phyloP scores from a whole-genome alignment of 2,888 invertebrate genomes.

The Idaea straminata region DNA sequence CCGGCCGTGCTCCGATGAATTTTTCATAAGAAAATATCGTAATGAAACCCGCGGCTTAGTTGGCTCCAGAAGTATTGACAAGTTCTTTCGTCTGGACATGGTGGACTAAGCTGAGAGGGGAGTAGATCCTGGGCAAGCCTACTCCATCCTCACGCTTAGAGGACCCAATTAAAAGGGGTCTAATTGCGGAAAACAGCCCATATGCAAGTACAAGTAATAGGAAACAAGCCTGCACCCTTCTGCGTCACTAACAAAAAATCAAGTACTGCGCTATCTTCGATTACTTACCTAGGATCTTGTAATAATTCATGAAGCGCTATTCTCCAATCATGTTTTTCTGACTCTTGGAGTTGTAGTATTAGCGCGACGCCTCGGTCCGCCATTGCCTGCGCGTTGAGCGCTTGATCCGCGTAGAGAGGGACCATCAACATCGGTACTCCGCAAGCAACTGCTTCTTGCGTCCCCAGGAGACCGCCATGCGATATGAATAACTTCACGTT shows the following conservation, averaged over 20 bases:
- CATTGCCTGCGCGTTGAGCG: conserved; percentile 75
- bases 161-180: too few relatives aligned
- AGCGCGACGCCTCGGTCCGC: conserved; percentile 72
- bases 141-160: too few relatives aligned
- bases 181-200: too few relatives aligned
- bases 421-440: conserved; percentile 78
- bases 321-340: conserved; percentile 52
- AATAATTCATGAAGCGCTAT: conserved; percentile 63
- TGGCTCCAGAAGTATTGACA: too few relatives aligned
- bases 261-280: neutral
- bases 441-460: conserved; percentile 80
- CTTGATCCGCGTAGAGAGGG: conserved; percentile 77
- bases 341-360: conserved; percentile 53
- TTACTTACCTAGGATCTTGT: conserved; percentile 64
- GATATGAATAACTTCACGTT: conserved; percentile 80
- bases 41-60: too few relatives aligned
- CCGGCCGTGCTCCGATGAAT: too few relatives aligned
- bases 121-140: too few relatives aligned
- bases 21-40: too few relatives aligned
- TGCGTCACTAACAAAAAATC: neutral
- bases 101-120: too few relatives aligned
- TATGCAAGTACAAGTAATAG: too few relatives aligned
- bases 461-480: conserved; percentile 82
- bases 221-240: too few relatives aligned
- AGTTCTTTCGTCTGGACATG: too few relatives aligned